Percentiles rank a stretch among this genome's conserved stretches.
phyloP scores from a whole-genome alignment of 2,888 invertebrate genomes.

The Rhamnusium bicolor region DNA sequence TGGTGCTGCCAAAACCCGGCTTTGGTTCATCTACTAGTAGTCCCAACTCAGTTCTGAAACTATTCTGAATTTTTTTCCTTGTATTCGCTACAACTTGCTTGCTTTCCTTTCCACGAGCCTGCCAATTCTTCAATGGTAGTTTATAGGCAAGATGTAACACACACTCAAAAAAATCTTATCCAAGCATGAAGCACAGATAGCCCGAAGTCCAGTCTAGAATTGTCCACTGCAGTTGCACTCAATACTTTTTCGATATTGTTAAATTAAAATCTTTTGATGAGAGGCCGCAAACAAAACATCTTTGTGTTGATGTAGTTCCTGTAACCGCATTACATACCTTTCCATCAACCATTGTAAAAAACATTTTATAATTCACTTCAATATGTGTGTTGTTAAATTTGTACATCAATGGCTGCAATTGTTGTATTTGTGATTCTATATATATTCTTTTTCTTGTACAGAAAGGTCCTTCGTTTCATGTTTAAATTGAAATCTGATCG shows the following conservation, averaged over 20 bases:
- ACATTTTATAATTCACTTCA: neutral
- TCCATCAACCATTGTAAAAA: conserved; percentile 59
- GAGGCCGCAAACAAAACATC: conserved; percentile 49
- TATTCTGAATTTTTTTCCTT: too few species aligned
- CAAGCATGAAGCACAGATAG: too few species aligned
- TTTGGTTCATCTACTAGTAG: too few species aligned
- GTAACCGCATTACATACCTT: conserved; percentile 55
- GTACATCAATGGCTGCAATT: neutral
- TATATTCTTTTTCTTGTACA: neutral
- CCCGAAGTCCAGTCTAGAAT: neutral
- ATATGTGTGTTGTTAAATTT: neutral
- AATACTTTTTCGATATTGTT: conserved; percentile 38
- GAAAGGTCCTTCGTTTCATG: neutral
- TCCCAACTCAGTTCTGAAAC: too few species aligned
- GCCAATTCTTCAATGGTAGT: too few species aligned
- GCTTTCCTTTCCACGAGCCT: too few species aligned
- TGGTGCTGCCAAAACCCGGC: too few species aligned
- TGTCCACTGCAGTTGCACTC: conserved; percentile 3
- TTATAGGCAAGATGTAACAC: too few species aligned
- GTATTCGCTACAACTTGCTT: too few species aligned
- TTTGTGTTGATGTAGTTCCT: conserved; percentile 43
- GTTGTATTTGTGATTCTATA: neutral
- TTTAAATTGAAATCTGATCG: too few species aligned
- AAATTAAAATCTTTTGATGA: conserved; percentile 50
- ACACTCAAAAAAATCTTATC: too few species aligned